phyloP scores from a whole-genome alignment of 2,888 invertebrate species.

The Chrysolina oricalcia region DNA sequence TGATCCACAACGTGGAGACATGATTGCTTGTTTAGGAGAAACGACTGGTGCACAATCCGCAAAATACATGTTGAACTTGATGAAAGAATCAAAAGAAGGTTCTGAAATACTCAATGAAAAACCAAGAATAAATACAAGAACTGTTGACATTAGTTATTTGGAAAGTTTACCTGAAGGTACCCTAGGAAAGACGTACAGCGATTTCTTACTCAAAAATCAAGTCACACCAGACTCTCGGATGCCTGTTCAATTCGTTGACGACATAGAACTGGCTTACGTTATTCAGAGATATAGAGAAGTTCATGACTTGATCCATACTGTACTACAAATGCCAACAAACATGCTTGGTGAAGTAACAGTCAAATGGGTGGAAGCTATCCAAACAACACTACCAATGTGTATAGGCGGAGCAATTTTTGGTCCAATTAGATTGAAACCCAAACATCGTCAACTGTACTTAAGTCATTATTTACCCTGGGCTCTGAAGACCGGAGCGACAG shows the following conservation, averaged over 20 bases:
- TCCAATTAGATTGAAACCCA: constrained; percentile 87
- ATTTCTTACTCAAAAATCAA: constrained; percentile 86
- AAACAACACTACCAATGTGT: constrained; percentile 97
- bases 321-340: constrained; percentile 93
- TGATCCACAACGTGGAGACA: constrained; percentile 89
- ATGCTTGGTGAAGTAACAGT: constrained; percentile 95
- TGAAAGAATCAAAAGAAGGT: constrained; percentile 82
- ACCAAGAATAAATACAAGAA: constrained; percentile 90
- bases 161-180: constrained; percentile 84
- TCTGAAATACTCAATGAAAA: constrained; percentile 81
- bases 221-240: constrained; percentile 95
- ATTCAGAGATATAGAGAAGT: constrained; percentile 98
- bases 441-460: constrained; percentile 85
- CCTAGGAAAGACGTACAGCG: constrained; percentile 88
- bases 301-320: constrained; percentile 95
- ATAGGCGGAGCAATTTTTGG: constrained; percentile 94
- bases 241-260: constrained; percentile 92
- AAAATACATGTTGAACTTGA: constrained; percentile 80
- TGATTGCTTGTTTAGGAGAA: constrained; percentile 96
- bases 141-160: constrained; percentile 84
- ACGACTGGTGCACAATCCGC: constrained; percentile 85
- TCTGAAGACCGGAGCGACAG: constrained; percentile 82
- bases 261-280: constrained; percentile 92
- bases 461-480: constrained; percentile 91
- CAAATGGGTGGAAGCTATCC: constrained; percentile 98